Evolutionary conservation across 2,888 invertebrate species (phyloP).

Genomic region (Caenorhabditis sinica): DNA sequence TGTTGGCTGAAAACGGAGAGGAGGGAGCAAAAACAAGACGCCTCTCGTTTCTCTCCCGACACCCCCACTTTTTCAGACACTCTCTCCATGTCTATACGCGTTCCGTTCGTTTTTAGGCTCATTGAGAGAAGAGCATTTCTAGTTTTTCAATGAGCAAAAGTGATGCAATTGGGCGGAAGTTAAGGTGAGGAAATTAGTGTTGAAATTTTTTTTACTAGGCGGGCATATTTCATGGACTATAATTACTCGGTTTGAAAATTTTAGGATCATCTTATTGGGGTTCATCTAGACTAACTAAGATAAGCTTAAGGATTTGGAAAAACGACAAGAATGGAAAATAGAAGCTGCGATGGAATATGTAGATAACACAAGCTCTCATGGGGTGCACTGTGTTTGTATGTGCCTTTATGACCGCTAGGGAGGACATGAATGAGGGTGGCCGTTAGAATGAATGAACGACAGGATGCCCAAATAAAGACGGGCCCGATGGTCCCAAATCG

Average conservation of each 20-base stretch:
- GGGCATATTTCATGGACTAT: too few relatives aligned
- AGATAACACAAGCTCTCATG: slow-evolving; percentile 42
- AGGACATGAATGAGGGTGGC: slow-evolving; percentile 37
- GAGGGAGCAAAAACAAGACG: slow-evolving; percentile 12
- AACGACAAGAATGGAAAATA: slow-evolving; percentile 17
- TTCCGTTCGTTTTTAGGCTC: slow-evolving; percentile 15
- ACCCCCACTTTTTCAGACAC: slow-evolving; percentile 37
- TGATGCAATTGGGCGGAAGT: too few relatives aligned
- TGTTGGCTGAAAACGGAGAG: slow-evolving; percentile 2
- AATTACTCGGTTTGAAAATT: background rate
- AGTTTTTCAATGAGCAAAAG: slow-evolving; percentile 8
- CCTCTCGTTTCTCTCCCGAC: slow-evolving; percentile 9
- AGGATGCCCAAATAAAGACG: slow-evolving; percentile 51
- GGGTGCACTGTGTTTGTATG: slow-evolving; percentile 42
- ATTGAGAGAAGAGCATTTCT: background rate
- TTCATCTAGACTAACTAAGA: background rate
- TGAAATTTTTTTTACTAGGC: background rate
- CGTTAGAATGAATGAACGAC: slow-evolving; percentile 40
- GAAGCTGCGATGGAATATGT: slow-evolving; percentile 19
- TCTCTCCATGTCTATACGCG: background rate
- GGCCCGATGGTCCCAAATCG: slow-evolving; percentile 32
- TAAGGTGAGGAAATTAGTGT: background rate
- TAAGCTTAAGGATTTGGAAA: background rate
- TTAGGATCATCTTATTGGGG: background rate
- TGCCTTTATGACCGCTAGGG: background rate